phyloP scores from a whole-genome alignment of 2,888 invertebrate species.

The Petrolisthes cinctipes region DNA sequence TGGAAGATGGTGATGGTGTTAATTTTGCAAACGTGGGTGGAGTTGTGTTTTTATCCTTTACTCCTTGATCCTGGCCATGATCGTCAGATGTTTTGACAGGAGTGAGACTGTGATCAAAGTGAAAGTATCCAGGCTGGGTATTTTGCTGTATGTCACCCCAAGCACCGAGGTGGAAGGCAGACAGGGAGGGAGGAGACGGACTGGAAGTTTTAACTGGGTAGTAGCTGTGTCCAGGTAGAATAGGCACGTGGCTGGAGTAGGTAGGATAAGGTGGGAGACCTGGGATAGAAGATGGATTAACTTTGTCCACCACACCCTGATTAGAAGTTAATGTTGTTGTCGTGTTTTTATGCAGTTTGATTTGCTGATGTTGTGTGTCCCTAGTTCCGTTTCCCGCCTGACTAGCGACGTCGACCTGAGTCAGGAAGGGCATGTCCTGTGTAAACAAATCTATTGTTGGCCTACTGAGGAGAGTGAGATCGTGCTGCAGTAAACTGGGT shows the following conservation, averaged over 20 bases:
- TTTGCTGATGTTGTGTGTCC: background rate
- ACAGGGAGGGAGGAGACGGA: background rate
- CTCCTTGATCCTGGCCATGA: too few species aligned
- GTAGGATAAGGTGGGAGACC: background rate
- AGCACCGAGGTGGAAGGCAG: background rate
- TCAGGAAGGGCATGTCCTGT: background rate
- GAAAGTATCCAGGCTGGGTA: background rate
- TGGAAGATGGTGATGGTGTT: too few species aligned
- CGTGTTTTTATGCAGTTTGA: background rate
- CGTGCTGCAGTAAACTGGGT: background rate
- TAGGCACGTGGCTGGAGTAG: background rate
- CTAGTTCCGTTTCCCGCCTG: background rate
- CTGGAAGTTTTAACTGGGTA: background rate
- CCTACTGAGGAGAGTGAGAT: background rate
- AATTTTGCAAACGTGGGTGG: too few species aligned
- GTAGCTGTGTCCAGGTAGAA: slow-evolving; percentile 13
- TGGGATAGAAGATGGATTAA: too few species aligned
- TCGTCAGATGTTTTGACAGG: background rate
- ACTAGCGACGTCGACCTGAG: background rate
- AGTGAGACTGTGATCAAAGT: background rate
- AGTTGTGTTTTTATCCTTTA: too few species aligned
- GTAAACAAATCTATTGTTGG: background rate
- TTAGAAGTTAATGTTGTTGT: too few species aligned
- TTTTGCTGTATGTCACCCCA: background rate
- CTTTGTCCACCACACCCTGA: too few species aligned